Base-by-base conservation (phyloP, 2,888 invertebrate genomes). In the Eledona agricola region DNA sequence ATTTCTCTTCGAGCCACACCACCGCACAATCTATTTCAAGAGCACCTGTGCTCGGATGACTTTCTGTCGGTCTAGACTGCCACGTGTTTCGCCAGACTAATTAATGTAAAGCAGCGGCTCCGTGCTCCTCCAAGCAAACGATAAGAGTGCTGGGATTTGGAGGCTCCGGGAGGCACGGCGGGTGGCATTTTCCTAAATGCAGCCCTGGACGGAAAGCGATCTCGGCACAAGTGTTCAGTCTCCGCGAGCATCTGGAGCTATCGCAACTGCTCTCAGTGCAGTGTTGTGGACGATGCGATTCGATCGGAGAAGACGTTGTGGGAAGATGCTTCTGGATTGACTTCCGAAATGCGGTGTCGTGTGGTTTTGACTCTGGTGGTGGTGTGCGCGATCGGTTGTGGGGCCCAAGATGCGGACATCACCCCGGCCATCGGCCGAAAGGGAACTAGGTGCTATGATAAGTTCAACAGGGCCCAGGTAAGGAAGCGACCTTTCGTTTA, bases 381-480 rank as follows among this genome's bases (percentile, higher is more conserved):
- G 51, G 32, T 62, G 49, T 51, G 53, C 37, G 23, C 56, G 55
- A 38, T 57, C 4, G 34, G 31, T 35, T 37, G 40, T 43, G 31
- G 37, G 19, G 54, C 38, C 16, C 55, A 59, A 34, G 60, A 58
- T 13, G 52, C 34, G 22, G 67, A 69, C 11, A 65, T 73, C 29
- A 75, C 76, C 25, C 75, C 76, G 17, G 69, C 57, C 7, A 59
- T 73, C 15, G 74, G 74, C 12, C 62, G 60, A 26, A 71, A 67
- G 52, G 71, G 72, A 35, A 76, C 73, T 19, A 69, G 77, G 63
- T 82, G 82, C 67, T 82, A 82, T 64, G 81, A 82, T 70, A 76
- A 77, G 46, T 81, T 80, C 60, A 77, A 78, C 40, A 74, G 78
- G 66, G 79, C 82, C 5, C 81, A 81, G 79, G 82, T 82, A 72